Percentiles rank a stretch among this genome's conserved stretches.
These are phyloP conservation scores for Lanius collurio DNA, from an alignment of 2,113 vertebrate species.

Conservation along the genomic window DNA sequence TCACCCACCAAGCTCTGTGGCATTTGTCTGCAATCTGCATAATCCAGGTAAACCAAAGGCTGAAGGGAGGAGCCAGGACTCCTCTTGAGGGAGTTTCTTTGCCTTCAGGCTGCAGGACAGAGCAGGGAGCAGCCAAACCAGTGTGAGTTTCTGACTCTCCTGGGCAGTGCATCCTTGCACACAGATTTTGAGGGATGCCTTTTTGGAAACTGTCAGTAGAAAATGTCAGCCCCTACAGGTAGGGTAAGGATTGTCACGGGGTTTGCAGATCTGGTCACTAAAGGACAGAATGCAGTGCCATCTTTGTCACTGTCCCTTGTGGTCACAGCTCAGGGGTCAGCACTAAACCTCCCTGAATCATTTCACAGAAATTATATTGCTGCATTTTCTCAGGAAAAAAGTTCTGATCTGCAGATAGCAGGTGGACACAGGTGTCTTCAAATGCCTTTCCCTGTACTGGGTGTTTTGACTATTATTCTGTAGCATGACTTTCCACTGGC, in stretches of 20 bases:
- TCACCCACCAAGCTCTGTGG: not conserved
- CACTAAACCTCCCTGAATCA: not conserved
- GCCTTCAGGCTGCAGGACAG: not conserved
- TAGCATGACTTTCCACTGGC: not conserved
- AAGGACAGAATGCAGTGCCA: not conserved
- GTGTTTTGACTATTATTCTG: not conserved
- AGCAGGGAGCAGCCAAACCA: not conserved
- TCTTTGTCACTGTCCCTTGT: not conserved
- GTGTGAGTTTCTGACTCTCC: not conserved
- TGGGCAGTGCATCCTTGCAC: not conserved
- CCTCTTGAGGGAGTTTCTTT: rapidly evolving
- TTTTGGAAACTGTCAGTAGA: not conserved
- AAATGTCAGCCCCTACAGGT: not conserved
- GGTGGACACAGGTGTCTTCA: not conserved
- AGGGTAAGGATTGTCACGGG: not conserved
- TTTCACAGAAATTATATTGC: not conserved
- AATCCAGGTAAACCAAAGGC: not conserved
- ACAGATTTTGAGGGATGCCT: not conserved
- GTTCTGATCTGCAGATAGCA: not conserved
- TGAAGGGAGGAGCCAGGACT: not conserved
- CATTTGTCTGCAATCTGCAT: not conserved
- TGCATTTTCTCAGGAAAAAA: not conserved
- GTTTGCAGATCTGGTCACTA: not conserved
- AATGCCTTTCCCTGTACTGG: not conserved
- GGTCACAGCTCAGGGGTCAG: not conserved